phyloP scores from a whole-genome alignment of 2,113 vertebrate genomes.

The Athene cunicularia region DNA sequence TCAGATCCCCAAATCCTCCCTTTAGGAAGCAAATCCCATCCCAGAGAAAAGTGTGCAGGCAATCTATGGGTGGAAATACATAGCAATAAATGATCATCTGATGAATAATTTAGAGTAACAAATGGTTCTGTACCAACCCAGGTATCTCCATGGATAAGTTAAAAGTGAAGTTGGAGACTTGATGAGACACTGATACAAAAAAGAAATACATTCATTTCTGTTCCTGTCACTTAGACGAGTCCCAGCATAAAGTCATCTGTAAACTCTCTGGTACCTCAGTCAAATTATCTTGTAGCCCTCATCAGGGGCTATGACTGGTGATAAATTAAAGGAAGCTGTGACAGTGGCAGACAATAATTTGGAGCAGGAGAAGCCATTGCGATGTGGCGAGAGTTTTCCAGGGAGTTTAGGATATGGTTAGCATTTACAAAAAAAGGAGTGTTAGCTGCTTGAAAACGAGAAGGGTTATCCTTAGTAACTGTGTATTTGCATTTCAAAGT shows the following conservation, averaged over 20 bases:
- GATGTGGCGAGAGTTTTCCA: not conserved
- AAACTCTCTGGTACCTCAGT: not conserved
- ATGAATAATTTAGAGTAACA: not conserved
- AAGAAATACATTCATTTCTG: not conserved
- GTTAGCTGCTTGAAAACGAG: slow-evolving; percentile 33
- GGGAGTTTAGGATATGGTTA: not conserved
- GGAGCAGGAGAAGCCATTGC: not conserved
- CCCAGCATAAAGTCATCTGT: not conserved
- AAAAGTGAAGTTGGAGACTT: not conserved
- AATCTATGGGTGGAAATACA: not conserved
- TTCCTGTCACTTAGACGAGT: not conserved
- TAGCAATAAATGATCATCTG: not conserved
- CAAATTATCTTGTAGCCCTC: not conserved
- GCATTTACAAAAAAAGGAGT: slow-evolving; percentile 16
- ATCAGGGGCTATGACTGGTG: not conserved
- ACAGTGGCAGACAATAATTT: not conserved
- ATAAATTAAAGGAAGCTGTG: not conserved
- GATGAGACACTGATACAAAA: not conserved
- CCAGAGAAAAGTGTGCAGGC: not conserved
- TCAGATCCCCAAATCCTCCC: not conserved
- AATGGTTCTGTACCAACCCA: not conserved
- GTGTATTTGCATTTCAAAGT: slow-evolving; percentile 66
- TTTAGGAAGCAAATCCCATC: not conserved
- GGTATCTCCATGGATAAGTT: not conserved
- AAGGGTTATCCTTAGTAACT: slow-evolving; percentile 57